A percentile compares a stretch with the other conserved stretches of the same genome.
These are phyloP conservation scores for Acrocephalus arundinaceus DNA, from an alignment of 2,113 vertebrate species.

Conservation along the genomic window DNA sequence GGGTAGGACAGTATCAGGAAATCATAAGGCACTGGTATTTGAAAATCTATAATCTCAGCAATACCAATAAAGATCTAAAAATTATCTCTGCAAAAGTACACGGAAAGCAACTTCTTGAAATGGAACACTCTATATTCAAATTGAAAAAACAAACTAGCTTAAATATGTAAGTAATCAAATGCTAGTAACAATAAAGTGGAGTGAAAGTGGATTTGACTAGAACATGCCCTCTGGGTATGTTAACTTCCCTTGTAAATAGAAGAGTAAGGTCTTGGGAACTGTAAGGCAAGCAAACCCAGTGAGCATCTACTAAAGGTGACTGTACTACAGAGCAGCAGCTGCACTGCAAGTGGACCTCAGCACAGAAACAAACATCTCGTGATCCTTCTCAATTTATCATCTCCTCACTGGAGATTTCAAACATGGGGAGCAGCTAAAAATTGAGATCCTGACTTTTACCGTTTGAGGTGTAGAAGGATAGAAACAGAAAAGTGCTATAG, in stretches of 20 bases:
- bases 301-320: background rate
- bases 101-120: background rate
- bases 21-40: background rate
- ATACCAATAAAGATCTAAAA: background rate
- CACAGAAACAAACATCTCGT: background rate
- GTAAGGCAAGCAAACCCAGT: background rate
- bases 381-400: background rate
- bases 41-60: background rate
- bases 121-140: background rate
- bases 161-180: background rate
- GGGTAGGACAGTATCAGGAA: background rate
- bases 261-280: background rate
- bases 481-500: background rate
- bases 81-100: background rate
- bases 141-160: background rate
- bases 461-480: background rate
- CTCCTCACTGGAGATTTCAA: background rate
- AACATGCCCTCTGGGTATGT: background rate
- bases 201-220: background rate
- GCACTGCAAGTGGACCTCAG: background rate
- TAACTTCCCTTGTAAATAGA: background rate
- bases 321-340: background rate
- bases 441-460: background rate
- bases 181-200: background rate
- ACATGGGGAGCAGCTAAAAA: background rate